A percentile compares a stretch with the other conserved stretches of the same genome.
Conservation (phyloP, 1,140 invertebrate genomes). For the Phenacoccus solenopsis region DNA sequence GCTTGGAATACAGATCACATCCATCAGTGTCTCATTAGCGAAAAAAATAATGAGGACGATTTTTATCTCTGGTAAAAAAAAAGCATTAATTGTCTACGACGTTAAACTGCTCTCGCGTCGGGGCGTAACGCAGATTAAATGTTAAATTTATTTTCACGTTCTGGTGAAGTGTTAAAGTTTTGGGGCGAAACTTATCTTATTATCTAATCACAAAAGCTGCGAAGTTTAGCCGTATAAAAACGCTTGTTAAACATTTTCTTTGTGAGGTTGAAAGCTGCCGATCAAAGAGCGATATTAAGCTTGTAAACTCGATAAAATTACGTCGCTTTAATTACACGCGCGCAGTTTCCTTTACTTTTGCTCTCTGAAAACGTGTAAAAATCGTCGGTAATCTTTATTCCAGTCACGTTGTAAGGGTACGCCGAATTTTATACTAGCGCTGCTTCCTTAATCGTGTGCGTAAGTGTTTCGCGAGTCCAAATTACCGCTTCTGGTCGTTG, state of each 20-base stretch:
- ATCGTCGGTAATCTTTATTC: neutral
- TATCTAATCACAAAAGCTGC: neutral
- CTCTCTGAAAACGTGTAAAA: too few relatives aligned
- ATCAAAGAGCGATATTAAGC: neutral
- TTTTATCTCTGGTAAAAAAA: neutral
- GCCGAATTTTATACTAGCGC: neutral
- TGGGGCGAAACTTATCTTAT: neutral
- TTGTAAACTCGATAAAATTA: conserved; percentile 3
- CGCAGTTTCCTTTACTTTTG: neutral
- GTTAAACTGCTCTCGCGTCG: neutral
- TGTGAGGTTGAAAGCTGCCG: neutral
- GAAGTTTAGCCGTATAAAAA: neutral
- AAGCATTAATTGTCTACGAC: neutral
- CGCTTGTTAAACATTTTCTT: conserved; percentile 2
- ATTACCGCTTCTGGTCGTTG: neutral
- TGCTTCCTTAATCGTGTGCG: neutral
- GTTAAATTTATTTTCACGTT: neutral
- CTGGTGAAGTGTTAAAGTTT: neutral
- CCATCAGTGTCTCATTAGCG: neutral
- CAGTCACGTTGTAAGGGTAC: neutral
- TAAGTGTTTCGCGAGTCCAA: neutral
- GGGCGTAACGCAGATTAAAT: neutral
- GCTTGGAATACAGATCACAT: neutral
- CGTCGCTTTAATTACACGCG: neutral
- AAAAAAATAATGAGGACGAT: conserved; percentile 3